phyloP scores from a whole-genome alignment of 30 jellyfish, hydroid and myxozoan genomes.

The Chrysaora quinquecirrha region DNA sequence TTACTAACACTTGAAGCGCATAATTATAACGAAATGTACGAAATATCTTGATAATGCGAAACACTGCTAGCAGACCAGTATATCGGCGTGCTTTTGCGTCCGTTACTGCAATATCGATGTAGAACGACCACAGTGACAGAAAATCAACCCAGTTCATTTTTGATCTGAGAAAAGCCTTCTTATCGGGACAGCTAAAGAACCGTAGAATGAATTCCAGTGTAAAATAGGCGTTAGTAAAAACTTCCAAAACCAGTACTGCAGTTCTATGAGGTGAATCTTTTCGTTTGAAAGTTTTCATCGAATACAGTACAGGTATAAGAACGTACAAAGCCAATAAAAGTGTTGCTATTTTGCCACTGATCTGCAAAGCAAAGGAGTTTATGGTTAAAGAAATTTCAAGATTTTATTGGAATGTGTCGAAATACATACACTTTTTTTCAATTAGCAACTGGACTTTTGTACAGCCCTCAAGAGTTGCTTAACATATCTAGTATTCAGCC shows the following conservation, averaged over 20 bases:
- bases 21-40: conserved; percentile 90
- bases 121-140: conserved; percentile 76
- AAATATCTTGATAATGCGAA: conserved; percentile 89
- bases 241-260: conserved; percentile 53
- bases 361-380: conserved; percentile 38
- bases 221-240: conserved; percentile 62
- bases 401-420: no score
- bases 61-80: conserved; percentile 72
- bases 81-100: conserved; percentile 35
- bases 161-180: conserved; percentile 46
- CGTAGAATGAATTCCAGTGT: conserved; percentile 75
- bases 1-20: conserved; percentile 87
- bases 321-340: conserved; percentile 67
- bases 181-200: conserved; percentile 75
- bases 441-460: no score
- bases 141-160: conserved; percentile 81
- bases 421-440: no score
- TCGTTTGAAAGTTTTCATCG: conserved; percentile 66
- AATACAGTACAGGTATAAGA: conserved; percentile 65
- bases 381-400: no score
- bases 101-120: conserved; percentile 43
- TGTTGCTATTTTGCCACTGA: conserved; percentile 62
- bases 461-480: no score
- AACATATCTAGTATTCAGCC: no score
- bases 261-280: conserved; percentile 7